Evolutionary conservation across 2,888 invertebrate species (phyloP).

Genomic region (Philhelius pedissequus): DNA sequence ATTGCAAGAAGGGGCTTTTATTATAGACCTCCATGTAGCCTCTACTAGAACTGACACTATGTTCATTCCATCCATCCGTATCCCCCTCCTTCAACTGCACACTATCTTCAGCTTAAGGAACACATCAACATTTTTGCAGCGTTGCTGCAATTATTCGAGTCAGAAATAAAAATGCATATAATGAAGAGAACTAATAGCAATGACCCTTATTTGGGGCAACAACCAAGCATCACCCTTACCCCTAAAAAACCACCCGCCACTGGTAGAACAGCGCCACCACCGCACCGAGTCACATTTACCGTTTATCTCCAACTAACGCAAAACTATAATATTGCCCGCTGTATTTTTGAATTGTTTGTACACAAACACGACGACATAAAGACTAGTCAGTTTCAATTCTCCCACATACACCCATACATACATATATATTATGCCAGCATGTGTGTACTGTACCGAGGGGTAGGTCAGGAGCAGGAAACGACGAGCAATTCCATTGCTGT

Average conservation of each 20-base stretch:
- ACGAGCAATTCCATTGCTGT: slow-evolving; percentile 60
- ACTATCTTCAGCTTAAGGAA: slow-evolving; percentile 35
- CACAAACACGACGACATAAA: slow-evolving; percentile 1
- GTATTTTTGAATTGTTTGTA: slow-evolving; percentile 53
- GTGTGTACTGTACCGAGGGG: slow-evolving; percentile 46
- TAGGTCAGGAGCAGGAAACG: slow-evolving; percentile 67
- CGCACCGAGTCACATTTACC: background rate
- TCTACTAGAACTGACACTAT: background rate
- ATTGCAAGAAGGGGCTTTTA: background rate
- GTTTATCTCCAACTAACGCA: slow-evolving; percentile 14
- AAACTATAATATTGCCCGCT: slow-evolving; percentile 44
- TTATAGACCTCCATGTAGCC: background rate
- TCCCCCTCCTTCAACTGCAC: background rate
- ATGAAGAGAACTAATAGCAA: slow-evolving; percentile 70
- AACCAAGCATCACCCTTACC: slow-evolving; percentile 68
- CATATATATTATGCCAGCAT: background rate
- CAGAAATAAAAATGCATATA: slow-evolving; percentile 63
- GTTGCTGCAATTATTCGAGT: slow-evolving; percentile 52
- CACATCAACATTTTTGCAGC: slow-evolving; percentile 44
- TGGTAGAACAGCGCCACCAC: background rate
- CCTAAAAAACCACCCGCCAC: slow-evolving; percentile 12
- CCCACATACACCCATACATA: background rate
- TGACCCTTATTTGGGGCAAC: slow-evolving; percentile 74
- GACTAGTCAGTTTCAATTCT: slow-evolving; percentile 9
- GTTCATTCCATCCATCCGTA: background rate